Evolutionary conservation across 2,888 invertebrate species (phyloP).

Genomic region (Patella caerulea): DNA sequence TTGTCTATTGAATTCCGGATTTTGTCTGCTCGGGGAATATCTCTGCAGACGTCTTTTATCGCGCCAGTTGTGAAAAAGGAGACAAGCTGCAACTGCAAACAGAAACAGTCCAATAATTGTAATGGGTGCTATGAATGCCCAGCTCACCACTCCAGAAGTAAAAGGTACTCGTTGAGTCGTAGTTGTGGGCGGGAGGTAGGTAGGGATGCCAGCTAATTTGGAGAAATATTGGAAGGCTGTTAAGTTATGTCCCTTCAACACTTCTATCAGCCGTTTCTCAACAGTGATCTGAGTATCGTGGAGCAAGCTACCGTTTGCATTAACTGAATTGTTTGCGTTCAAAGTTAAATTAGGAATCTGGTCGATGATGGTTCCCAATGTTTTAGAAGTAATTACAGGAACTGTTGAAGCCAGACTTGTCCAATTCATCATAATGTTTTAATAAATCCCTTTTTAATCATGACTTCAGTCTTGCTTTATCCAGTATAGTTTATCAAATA

Average conservation of each 20-base stretch:
- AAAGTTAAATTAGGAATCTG: too few species aligned
- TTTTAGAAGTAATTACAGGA: too few species aligned
- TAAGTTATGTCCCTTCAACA: background rate
- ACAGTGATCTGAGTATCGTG: too few species aligned
- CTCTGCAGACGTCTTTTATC: conserved; percentile 37
- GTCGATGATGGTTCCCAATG: too few species aligned
- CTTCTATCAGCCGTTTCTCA: background rate
- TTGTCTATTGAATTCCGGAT: background rate
- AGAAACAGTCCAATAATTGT: conserved; percentile 49
- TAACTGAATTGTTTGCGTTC: too few species aligned
- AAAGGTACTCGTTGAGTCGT: background rate
- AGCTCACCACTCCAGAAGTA: conserved; percentile 33
- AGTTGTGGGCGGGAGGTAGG: background rate
- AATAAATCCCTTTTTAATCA: too few species aligned
- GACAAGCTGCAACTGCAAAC: conserved; percentile 42
- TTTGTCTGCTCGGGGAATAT: background rate
- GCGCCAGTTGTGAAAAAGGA: conserved; percentile 53
- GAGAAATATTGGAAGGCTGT: background rate
- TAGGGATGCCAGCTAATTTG: background rate
- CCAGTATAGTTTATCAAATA: too few species aligned
- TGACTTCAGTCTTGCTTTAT: too few species aligned
- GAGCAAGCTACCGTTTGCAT: too few species aligned
- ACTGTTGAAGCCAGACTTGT: too few species aligned
- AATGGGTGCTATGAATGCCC: conserved; percentile 50
- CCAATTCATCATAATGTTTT: too few species aligned